Base-by-base conservation (phyloP, 1,140 invertebrate species). In the Drosophila pachea region DNA sequence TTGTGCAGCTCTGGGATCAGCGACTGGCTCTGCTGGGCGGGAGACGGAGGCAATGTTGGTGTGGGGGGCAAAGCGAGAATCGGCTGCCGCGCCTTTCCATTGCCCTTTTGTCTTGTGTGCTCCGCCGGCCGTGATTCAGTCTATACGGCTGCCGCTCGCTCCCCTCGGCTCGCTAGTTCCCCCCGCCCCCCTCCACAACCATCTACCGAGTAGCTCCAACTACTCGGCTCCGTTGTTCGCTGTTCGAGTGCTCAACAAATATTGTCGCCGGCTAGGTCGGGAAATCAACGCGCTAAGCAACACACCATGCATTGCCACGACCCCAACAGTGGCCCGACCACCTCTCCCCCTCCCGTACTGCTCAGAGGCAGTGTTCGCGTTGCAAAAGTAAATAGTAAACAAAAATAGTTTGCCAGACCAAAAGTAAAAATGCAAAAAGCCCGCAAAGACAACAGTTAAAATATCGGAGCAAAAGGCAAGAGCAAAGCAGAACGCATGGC, bases 191-290 rank as follows among this genome's bases (percentile, higher is more conserved):
- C n/a, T n/a, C n/a, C n/a, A n/a, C n/a, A n/a, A n/a, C n/a, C n/a
- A n/a, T 22, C 43, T 40, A 0, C 38, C 22, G 3, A 22, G 1
- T 22, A 4, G 11, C 12, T 64, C 5, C 42, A 42, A 11, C 45
- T 48, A 42, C 40, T 42, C 68, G 66, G 68, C 61, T 68, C 50
- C 73, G 76, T 73, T 70, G 53, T 55, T 55, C n/a, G 73, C 81
- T 70, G 54, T 56, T 45, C 16, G 81, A 84, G 81, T 81, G 81
- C 81, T 77, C 81, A 86, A 86, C 81, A 86, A 86, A 86, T 86
- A 86, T 86, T 86, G 81, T 86, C 81, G 81, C 81, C 81, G 76
- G 76, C 77, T 86, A 86, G 81, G 81, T 86, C 81, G 81, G 81
- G 74, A 86, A 77, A 86, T 73, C 79, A 84, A 83, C 79, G 79